Conservation (phyloP, 2,888 invertebrate species). For the Lasioglossum figueresi region DNA sequence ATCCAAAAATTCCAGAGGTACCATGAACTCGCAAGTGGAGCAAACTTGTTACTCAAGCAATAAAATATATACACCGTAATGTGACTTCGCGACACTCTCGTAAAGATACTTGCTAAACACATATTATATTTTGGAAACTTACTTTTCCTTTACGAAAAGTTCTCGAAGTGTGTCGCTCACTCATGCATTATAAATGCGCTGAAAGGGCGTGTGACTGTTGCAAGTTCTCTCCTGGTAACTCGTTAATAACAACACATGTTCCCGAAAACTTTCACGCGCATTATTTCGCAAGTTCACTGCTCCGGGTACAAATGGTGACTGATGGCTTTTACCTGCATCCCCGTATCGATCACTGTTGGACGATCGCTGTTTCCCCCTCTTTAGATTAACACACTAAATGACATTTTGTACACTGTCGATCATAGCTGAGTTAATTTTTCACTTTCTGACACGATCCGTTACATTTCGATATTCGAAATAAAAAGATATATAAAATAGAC, state of each 20-base stretch:
- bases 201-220: not conserved
- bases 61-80: not conserved
- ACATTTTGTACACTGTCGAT: not conserved
- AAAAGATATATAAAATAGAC: not conserved
- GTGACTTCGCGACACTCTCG: not conserved
- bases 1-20: not conserved
- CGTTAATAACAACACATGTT: conserved; percentile 3
- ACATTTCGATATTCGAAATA: not conserved
- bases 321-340: conserved; percentile 1
- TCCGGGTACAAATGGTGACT: not conserved
- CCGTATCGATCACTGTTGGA: not conserved
- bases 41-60: not conserved
- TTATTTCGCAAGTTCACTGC: conserved; percentile 3
- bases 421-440: not conserved
- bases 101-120: not conserved
- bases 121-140: not conserved
- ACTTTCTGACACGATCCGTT: not conserved
- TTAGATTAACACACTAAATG: not conserved
- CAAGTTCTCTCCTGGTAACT: not conserved
- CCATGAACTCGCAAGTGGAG: not conserved
- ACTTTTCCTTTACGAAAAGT: not conserved
- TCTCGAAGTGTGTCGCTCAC: not conserved
- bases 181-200: not conserved
- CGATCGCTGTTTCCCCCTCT: not conserved
- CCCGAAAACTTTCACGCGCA: not conserved